phyloP scores from a whole-genome alignment of 2,888 invertebrate genomes.

The Epicampocera succincta region DNA sequence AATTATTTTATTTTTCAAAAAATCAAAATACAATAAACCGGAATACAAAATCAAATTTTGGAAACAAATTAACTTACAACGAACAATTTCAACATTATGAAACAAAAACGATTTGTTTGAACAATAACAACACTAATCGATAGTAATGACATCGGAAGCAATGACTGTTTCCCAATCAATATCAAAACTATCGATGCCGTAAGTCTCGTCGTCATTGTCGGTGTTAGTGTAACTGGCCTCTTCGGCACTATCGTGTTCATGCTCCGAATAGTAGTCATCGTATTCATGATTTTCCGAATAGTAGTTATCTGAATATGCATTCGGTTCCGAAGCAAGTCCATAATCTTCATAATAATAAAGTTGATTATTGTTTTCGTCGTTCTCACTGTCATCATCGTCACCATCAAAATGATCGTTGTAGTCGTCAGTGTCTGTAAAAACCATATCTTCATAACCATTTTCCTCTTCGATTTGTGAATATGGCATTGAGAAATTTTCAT shows the following conservation, averaged over 20 bases:
- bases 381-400: background rate
- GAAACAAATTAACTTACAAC: background rate
- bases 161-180: slow-evolving; percentile 19
- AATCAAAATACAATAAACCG: no score
- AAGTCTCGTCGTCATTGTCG: background rate
- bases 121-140: slow-evolving; percentile 6
- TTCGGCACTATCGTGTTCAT: background rate
- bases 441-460: background rate
- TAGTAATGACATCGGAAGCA: slow-evolving; percentile 9
- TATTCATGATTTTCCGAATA: background rate
- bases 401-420: background rate
- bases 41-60: no score
- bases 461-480: no score
- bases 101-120: background rate
- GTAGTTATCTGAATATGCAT: background rate
- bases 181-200: background rate
- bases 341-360: background rate
- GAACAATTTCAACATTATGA: background rate
- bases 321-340: background rate
- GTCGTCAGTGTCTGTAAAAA: background rate
- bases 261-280: no score
- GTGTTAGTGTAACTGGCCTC: background rate
- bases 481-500: background rate
- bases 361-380: background rate
- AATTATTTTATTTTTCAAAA: no score